These are phyloP conservation scores for Elaeidobius kamerunicus DNA, from an alignment of 2,888 invertebrate species.

Conservation along the genomic window DNA sequence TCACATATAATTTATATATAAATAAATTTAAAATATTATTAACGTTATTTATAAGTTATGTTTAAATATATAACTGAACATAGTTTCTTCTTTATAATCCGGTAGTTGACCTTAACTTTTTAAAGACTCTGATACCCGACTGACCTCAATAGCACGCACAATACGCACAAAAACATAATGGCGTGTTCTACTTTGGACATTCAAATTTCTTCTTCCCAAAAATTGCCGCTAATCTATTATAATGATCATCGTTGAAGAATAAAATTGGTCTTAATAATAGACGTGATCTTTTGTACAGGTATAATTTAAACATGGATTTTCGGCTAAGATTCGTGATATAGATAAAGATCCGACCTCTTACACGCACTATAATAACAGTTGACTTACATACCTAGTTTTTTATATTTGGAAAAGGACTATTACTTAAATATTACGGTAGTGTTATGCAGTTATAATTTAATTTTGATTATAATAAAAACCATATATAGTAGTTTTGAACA, in stretches of 20 bases:
- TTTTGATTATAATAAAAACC: too few species aligned
- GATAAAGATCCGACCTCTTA: background rate
- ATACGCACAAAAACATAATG: constrained; percentile 11
- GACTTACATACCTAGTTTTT: background rate
- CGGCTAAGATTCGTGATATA: too few species aligned
- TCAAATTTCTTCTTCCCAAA: constrained; percentile 10
- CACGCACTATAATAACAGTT: background rate
- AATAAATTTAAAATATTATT: too few species aligned
- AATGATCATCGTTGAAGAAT: background rate
- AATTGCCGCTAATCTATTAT: constrained; percentile 5
- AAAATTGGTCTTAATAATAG: background rate
- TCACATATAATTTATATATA: too few species aligned
- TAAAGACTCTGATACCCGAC: background rate
- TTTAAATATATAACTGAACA: too few species aligned
- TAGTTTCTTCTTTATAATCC: too few species aligned
- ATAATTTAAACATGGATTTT: background rate
- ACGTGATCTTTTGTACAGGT: background rate
- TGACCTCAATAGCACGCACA: constrained; percentile 13
- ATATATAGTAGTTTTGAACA: too few species aligned
- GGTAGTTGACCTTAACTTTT: background rate
- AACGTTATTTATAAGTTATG: too few species aligned
- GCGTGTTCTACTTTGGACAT: constrained; percentile 1
- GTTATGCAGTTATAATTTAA: too few species aligned
- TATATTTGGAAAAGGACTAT: background rate
- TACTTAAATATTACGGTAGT: too few species aligned